These are phyloP conservation scores for Spisula subtruncata DNA, from an alignment of 2,888 invertebrate genomes.

Conservation along the genomic window DNA sequence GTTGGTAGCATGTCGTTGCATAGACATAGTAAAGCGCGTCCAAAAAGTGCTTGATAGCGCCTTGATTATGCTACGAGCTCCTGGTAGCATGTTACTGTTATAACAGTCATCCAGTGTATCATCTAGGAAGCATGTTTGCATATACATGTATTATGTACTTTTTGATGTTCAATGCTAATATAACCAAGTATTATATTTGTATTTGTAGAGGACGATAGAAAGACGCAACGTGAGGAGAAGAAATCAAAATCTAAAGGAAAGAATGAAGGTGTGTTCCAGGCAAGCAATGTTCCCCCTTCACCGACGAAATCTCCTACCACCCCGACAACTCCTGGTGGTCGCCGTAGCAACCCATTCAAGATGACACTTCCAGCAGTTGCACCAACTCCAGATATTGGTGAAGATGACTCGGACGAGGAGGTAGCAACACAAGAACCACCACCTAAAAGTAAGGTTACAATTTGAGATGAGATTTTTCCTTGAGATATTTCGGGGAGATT, in stretches of 20 bases:
- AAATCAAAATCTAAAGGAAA: conserved; percentile 51
- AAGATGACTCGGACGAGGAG: conserved; percentile 46
- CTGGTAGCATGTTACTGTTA: too few relatives aligned
- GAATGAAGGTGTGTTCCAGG: conserved; percentile 13
- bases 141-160: too few relatives aligned
- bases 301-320: conserved; percentile 61
- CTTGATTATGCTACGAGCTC: too few relatives aligned
- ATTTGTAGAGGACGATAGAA: conserved; percentile 76
- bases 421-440: conserved; percentile 23
- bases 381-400: conserved; percentile 70
- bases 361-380: conserved; percentile 73
- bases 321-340: conserved; percentile 57
- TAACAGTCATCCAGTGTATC: too few relatives aligned
- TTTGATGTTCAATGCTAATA: too few relatives aligned
- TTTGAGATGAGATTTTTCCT: too few relatives aligned
- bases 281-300: conserved; percentile 41
- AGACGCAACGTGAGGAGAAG: conserved; percentile 52
- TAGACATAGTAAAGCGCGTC: too few relatives aligned
- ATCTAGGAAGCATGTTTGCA: too few relatives aligned
- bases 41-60: too few relatives aligned
- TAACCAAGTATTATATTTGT: background rate
- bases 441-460: background rate
- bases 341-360: conserved; percentile 64
- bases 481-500: too few relatives aligned
- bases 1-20: too few relatives aligned